Conservation (phyloP, 2,888 invertebrate species). For the Agonopterix heracliana region DNA sequence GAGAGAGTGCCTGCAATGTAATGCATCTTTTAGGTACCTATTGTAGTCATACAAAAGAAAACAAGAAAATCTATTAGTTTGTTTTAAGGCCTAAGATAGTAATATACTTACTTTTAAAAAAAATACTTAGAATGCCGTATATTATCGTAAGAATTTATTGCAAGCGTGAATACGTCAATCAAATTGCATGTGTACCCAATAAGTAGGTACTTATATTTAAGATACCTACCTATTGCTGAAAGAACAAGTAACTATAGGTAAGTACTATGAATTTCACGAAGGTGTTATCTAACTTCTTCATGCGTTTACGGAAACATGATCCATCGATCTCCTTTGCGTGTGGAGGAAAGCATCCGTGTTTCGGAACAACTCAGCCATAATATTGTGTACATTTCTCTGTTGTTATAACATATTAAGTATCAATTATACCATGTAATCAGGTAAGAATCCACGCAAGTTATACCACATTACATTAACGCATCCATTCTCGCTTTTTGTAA, state of each 20-base stretch:
- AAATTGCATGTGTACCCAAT: no score
- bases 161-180: no score
- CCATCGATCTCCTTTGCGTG: slow-evolving; percentile 6
- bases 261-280: no score
- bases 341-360: slow-evolving; percentile 2
- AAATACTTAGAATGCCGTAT: no score
- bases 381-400: not conserved
- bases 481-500: not conserved
- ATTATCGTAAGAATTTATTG: no score
- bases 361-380: slow-evolving; percentile 4
- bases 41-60: not conserved
- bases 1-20: slow-evolving; percentile 39
- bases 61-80: not conserved
- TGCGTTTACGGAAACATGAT: slow-evolving; percentile 8
- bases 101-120: not conserved
- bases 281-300: not conserved
- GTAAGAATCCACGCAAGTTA: not conserved
- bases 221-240: no score
- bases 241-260: no score
- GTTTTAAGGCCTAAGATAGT: not conserved
- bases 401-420: not conserved
- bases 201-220: no score
- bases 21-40: no score
- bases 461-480: not conserved
- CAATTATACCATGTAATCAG: not conserved